phyloP scores from a whole-genome alignment of 2,797 vertebrate species.

The Acanthopagrus latus region DNA sequence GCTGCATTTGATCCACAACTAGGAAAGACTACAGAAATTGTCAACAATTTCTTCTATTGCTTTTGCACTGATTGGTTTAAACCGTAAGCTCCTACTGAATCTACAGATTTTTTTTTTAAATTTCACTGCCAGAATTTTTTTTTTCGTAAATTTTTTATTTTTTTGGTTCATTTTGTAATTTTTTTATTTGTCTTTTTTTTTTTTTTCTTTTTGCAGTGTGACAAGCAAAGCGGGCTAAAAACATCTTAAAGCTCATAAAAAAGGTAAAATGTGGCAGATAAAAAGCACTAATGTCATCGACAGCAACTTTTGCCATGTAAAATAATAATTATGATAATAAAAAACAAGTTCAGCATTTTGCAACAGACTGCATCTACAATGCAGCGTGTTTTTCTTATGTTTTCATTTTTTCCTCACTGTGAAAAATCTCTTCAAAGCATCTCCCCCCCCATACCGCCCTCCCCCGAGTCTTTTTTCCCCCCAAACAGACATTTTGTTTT shows the following conservation, averaged over 20 bases:
- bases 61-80: constrained; percentile 91
- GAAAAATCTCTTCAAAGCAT: constrained; percentile 93
- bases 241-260: constrained; percentile 98
- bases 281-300: constrained; percentile 96
- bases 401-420: constrained; percentile 86
- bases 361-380: constrained; percentile 91
- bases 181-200: constrained; percentile 68
- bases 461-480: constrained; percentile 80
- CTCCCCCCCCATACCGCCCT: constrained; percentile 5
- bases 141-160: constrained; percentile 71
- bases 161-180: constrained; percentile 83
- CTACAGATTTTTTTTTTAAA: constrained; percentile 86
- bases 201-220: constrained; percentile 91
- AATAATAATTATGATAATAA: constrained; percentile 82
- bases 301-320: constrained; percentile 92
- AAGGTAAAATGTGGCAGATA: constrained; percentile 97
- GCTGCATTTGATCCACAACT: constrained; percentile 98
- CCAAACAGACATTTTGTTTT: constrained; percentile 93
- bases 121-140: constrained; percentile 80
- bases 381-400: constrained; percentile 84
- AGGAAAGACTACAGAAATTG: constrained; percentile 99
- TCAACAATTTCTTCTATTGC: constrained; percentile 99
- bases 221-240: constrained; percentile 99
- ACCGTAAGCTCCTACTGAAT: constrained; percentile 93
- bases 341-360: constrained; percentile 91